phyloP scores from a whole-genome alignment of 1,140 invertebrate species.

The Orchesella cincta region DNA sequence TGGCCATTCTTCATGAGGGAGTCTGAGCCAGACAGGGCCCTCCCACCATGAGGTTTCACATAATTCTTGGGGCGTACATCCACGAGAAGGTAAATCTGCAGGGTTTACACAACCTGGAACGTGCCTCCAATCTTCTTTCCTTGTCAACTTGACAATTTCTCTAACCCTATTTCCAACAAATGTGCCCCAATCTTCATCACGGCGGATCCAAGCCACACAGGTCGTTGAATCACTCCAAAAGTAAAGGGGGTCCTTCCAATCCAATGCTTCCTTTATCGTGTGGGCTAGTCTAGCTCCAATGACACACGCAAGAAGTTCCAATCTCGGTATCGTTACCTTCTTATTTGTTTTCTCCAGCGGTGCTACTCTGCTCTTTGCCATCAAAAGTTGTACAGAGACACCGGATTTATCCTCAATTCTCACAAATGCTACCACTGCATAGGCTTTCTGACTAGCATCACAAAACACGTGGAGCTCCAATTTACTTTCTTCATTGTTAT shows the following conservation, averaged over 20 bases:
- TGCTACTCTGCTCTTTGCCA: conserved; percentile 1
- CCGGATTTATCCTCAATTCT: not conserved
- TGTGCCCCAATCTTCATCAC: conserved; percentile 39
- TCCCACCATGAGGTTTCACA: conserved; percentile 53
- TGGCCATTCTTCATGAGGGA: conserved; percentile 49
- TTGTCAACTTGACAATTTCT: too few species aligned
- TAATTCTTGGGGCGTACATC: not conserved
- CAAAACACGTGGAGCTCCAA: not conserved
- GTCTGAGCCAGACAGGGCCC: conserved; percentile 54
- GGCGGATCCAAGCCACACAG: conserved; percentile 51
- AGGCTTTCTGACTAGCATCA: not conserved
- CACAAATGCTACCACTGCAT: not conserved
- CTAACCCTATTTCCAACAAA: conserved; percentile 48
- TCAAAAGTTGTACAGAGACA: not conserved
- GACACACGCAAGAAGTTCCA: conserved; percentile 51
- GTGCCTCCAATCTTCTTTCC: too few species aligned
- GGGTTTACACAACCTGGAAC: too few species aligned
- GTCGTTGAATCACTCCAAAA: conserved; percentile 54
- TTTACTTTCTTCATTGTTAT: not conserved
- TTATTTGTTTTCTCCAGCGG: not conserved
- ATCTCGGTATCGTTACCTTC: conserved; percentile 41
- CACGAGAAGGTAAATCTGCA: not conserved
- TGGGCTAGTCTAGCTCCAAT: conserved; percentile 50
- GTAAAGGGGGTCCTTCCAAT: not conserved
- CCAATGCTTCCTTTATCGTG: conserved; percentile 30